Percentiles rank a stretch among this genome's conserved stretches.
Evolutionary conservation across 2,113 vertebrate genomes (phyloP).

Genomic region (Pachypanchax playfairii): DNA sequence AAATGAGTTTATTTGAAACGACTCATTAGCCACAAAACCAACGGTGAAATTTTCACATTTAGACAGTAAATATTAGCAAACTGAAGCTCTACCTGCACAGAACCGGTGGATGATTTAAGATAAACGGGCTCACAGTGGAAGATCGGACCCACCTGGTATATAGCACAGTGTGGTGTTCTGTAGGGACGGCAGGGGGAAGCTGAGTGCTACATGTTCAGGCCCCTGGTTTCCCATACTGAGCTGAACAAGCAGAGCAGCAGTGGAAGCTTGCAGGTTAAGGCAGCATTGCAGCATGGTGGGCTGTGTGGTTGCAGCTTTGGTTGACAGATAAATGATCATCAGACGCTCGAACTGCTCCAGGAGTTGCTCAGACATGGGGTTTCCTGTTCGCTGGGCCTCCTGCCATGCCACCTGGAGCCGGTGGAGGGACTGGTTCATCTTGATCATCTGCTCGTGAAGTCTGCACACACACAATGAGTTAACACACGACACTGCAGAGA

Average conservation of each 20-base stretch:
- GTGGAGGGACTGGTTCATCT: slow-evolving; percentile 98
- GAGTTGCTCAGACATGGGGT: slow-evolving; percentile 86
- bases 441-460: slow-evolving; percentile 98
- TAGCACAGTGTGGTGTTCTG: slow-evolving; percentile 85
- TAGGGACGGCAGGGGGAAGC: slow-evolving; percentile 86
- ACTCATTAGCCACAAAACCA: not conserved
- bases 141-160: slow-evolving; percentile 86
- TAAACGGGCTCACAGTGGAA: too few species aligned
- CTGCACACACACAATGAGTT: slow-evolving; percentile 73
- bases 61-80: too few species aligned
- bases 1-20: not conserved
- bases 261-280: slow-evolving; percentile 94
- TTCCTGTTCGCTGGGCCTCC: slow-evolving; percentile 91
- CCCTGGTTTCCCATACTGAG: slow-evolving; percentile 87
- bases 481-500: slow-evolving; percentile 7
- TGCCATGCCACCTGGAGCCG: slow-evolving; percentile 94
- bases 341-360: slow-evolving; percentile 96
- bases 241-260: slow-evolving; percentile 91
- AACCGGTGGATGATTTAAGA: not conserved
- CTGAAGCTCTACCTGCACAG: too few species aligned
- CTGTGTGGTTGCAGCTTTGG: slow-evolving; percentile 92
- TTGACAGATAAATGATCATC: slow-evolving; percentile 96
- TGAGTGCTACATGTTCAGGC: slow-evolving; percentile 84
- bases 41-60: too few species aligned
- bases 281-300: slow-evolving; percentile 94